Percentiles rank a stretch among this genome's conserved stretches.
Conservation (phyloP, 2,888 invertebrate species). For the Lasioglossum zephyrum region DNA sequence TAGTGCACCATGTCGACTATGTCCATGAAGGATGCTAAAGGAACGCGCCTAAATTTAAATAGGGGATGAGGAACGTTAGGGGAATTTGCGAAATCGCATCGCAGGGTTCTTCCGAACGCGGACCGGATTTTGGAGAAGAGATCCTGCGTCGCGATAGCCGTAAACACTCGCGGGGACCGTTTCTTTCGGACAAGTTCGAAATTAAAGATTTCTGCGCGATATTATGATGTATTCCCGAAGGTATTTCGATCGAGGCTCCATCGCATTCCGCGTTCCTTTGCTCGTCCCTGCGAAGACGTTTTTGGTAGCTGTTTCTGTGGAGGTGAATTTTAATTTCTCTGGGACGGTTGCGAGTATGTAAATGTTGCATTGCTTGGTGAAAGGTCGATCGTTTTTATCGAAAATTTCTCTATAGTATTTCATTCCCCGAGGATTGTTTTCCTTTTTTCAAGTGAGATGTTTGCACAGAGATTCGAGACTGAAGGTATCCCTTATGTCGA, state of each 20-base stretch:
- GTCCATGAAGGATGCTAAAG: too few relatives aligned
- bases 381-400: neutral
- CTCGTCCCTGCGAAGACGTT: neutral
- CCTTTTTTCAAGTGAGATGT: neutral
- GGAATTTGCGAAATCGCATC: conserved; percentile 39
- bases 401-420: neutral
- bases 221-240: conserved; percentile 34
- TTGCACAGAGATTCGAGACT: neutral
- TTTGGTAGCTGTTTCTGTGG: conserved; percentile 11
- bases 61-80: conserved; percentile 16
- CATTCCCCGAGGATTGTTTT: neutral
- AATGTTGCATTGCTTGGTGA: neutral
- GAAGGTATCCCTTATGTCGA: neutral
- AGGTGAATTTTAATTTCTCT: conserved; percentile 18
- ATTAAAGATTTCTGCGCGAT: conserved; percentile 54
- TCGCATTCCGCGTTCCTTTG: neutral
- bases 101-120: neutral
- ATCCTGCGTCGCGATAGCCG: conserved; percentile 32
- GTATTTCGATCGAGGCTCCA: neutral
- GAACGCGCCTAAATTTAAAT: neutral
- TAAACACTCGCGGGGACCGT: neutral
- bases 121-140: conserved; percentile 14
- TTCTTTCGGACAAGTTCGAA: conserved; percentile 48
- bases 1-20: neutral
- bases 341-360: neutral